Percentiles rank a stretch among this genome's conserved stretches.
Conservation (phyloP, 2,888 invertebrate genomes). For the Boloria euphrosyne region DNA sequence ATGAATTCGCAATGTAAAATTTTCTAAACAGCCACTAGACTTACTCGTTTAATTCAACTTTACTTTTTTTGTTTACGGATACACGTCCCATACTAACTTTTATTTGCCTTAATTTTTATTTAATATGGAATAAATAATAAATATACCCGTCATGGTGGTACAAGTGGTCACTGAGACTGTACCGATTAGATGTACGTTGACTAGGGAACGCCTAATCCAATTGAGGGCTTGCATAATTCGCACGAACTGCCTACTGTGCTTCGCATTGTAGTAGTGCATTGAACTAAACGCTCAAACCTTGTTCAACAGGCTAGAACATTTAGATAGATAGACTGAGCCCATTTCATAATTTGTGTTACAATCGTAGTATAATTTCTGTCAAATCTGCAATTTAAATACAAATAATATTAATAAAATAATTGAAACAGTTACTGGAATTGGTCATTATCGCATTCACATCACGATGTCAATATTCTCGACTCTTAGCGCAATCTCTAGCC, state of each 20-base stretch:
- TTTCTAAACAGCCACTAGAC: constrained; percentile 26
- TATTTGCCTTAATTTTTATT: not conserved
- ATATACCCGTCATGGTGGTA: constrained; percentile 29
- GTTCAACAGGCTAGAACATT: constrained; percentile 33
- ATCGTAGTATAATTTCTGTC: constrained; percentile 3
- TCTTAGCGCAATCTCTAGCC: constrained; percentile 75
- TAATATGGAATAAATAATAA: not conserved
- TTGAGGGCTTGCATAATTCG: constrained; percentile 72
- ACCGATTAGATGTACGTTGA: constrained; percentile 57
- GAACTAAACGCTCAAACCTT: constrained; percentile 46
- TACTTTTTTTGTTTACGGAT: not conserved
- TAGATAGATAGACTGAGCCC: constrained; percentile 24
- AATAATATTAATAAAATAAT: not conserved
- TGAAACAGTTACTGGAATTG: constrained; percentile 26
- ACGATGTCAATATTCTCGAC: constrained; percentile 77
- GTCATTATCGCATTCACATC: constrained; percentile 57
- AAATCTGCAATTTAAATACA: not conserved
- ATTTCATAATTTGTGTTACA: constrained; percentile 16
- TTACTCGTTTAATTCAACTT: constrained; percentile 14
- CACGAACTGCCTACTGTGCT: constrained; percentile 48
- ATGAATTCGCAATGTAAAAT: constrained; percentile 31
- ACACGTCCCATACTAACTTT: not conserved
- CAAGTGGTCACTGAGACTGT: constrained; percentile 35
- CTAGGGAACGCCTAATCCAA: constrained; percentile 65
- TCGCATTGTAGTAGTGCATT: constrained; percentile 49